Evolutionary conservation across 1,140 invertebrate species (phyloP).

Genomic region (Phenacoccus solenopsis): DNA sequence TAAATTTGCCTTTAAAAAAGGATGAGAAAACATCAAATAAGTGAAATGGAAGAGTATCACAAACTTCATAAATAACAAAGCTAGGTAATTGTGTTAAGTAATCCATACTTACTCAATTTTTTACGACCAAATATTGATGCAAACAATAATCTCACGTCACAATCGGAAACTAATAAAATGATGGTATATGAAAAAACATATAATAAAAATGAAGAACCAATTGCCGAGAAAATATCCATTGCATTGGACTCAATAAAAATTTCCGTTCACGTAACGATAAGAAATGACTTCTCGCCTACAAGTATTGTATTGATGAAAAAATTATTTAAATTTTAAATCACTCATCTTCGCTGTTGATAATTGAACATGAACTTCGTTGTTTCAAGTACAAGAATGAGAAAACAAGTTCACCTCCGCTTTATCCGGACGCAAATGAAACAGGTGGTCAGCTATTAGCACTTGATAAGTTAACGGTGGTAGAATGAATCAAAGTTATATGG

Average conservation of each 20-base stretch:
- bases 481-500: no score
- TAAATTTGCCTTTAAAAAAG: constrained; percentile 38
- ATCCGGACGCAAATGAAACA: not conserved
- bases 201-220: not conserved
- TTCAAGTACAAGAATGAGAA: not conserved
- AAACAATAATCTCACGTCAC: not conserved
- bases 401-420: not conserved
- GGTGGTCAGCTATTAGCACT: not conserved
- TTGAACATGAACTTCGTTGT: not conserved
- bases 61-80: not conserved
- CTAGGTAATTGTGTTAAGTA: not conserved
- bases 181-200: not conserved
- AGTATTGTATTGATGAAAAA: no score
- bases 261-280: no score
- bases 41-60: no score
- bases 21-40: no score
- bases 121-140: not conserved
- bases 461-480: no score
- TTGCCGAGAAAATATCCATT: not conserved
- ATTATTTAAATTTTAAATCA: no score
- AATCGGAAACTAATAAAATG: constrained; percentile 1
- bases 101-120: not conserved
- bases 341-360: not conserved
- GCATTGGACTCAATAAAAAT: no score
- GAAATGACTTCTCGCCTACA: no score